These are phyloP conservation scores for Peromyscus nudipes DNA, from an alignment of 2,797 vertebrate species.

Conservation along the genomic window DNA sequence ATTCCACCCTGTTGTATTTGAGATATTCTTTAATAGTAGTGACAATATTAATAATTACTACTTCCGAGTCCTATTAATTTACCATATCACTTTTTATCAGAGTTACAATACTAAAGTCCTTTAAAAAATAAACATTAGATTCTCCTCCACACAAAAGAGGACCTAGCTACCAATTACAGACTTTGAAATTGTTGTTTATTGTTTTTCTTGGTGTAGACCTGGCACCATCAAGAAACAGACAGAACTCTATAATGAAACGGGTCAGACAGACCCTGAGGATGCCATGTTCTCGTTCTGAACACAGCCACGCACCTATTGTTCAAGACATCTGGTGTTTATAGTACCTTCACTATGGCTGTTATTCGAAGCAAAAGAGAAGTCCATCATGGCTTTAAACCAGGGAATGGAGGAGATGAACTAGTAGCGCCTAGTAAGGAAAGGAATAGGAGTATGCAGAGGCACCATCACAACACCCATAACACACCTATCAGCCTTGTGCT, in stretches of 20 bases:
- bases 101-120: neutral
- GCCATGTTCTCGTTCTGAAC: neutral
- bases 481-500: neutral
- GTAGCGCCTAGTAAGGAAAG: neutral
- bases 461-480: neutral
- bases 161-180: neutral
- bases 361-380: neutral
- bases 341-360: neutral
- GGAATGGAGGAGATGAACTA: neutral
- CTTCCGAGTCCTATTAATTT: neutral
- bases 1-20: neutral
- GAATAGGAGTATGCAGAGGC: neutral
- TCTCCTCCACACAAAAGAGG: neutral
- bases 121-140: neutral
- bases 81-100: neutral
- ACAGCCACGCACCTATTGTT: neutral
- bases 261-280: neutral
- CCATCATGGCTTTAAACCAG: neutral
- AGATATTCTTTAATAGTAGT: constrained; percentile 8
- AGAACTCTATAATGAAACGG: neutral
- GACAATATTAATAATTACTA: neutral
- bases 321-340: neutral
- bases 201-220: neutral
- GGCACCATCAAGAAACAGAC: neutral
- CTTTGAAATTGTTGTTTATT: neutral